Conservation (phyloP, 1,140 invertebrate genomes). For the Chrysomallon squamiferum region DNA sequence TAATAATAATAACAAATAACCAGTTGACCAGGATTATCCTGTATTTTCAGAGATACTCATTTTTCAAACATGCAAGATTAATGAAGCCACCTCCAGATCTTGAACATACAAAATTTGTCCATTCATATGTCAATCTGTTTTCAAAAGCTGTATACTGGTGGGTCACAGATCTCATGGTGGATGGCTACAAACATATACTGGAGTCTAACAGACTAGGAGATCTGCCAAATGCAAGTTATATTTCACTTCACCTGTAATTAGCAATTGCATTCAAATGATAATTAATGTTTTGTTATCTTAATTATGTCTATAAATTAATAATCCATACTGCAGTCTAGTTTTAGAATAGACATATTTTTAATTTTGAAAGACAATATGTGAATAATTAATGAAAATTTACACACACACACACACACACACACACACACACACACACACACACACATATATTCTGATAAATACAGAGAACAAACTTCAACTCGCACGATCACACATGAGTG, state of each 20-base stretch:
- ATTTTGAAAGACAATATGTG: too few species aligned
- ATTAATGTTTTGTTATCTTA: neutral
- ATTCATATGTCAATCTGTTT: slow-evolving; percentile 71
- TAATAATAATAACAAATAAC: too few species aligned
- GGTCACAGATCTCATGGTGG: slow-evolving; percentile 73
- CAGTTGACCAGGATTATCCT: too few species aligned
- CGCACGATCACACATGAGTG: too few species aligned
- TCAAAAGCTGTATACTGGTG: slow-evolving; percentile 81
- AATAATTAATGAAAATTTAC: too few species aligned
- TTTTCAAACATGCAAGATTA: slow-evolving; percentile 43
- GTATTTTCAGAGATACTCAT: slow-evolving; percentile 54
- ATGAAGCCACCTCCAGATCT: slow-evolving; percentile 42
- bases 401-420: too few species aligned
- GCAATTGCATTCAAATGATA: neutral
- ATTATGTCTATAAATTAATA: neutral
- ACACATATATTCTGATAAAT: too few species aligned
- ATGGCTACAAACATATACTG: slow-evolving; percentile 73
- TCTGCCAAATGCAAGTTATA: slow-evolving; percentile 68
- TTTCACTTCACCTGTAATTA: neutral
- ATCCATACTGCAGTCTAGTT: too few species aligned
- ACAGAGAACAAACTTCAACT: too few species aligned
- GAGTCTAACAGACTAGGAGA: slow-evolving; percentile 75
- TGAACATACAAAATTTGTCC: slow-evolving; percentile 60
- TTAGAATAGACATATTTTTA: too few species aligned
- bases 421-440: too few species aligned